These are phyloP conservation scores for Zaprionus gabonicus DNA, from an alignment of 1,140 invertebrate species.

Conservation along the genomic window DNA sequence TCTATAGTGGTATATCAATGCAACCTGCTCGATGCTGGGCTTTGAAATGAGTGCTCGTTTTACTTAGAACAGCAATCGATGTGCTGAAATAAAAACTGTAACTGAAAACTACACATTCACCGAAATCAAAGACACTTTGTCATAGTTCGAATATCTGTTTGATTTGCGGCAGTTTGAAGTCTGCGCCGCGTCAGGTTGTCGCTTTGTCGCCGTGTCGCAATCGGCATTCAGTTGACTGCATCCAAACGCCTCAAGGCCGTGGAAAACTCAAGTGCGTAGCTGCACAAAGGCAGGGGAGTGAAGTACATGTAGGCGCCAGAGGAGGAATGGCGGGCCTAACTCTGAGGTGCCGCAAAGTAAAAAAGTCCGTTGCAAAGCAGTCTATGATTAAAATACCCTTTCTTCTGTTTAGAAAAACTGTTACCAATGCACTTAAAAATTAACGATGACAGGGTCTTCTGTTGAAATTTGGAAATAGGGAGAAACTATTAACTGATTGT, in stretches of 20 bases:
- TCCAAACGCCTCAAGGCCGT: background rate
- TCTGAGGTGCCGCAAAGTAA: too few relatives aligned
- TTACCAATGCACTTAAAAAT: too few relatives aligned
- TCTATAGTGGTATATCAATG: background rate
- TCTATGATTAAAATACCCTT: too few relatives aligned
- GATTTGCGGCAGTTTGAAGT: slow-evolving; percentile 38
- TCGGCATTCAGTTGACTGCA: background rate
- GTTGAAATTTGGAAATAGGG: background rate
- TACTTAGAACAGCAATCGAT: slow-evolving; percentile 43
- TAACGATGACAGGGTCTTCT: too few relatives aligned
- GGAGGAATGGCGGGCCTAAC: too few relatives aligned
- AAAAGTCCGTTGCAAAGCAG: too few relatives aligned
- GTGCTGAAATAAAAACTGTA: background rate
- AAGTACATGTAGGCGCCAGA: background rate
- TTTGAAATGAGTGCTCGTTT: slow-evolving; percentile 26
- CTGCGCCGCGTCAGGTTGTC: slow-evolving; percentile 7
- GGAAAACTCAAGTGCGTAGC: background rate
- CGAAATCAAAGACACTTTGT: slow-evolving; percentile 25
- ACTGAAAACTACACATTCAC: slow-evolving; percentile 15
- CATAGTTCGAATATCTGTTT: slow-evolving; percentile 6
- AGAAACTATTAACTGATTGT: too few relatives aligned
- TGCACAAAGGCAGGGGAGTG: too few relatives aligned
- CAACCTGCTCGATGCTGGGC: slow-evolving; percentile 1
- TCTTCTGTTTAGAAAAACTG: too few relatives aligned
- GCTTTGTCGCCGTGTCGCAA: background rate